Base-by-base conservation (phyloP, 2,113 vertebrate species). In the Macquaria ambigua region DNA sequence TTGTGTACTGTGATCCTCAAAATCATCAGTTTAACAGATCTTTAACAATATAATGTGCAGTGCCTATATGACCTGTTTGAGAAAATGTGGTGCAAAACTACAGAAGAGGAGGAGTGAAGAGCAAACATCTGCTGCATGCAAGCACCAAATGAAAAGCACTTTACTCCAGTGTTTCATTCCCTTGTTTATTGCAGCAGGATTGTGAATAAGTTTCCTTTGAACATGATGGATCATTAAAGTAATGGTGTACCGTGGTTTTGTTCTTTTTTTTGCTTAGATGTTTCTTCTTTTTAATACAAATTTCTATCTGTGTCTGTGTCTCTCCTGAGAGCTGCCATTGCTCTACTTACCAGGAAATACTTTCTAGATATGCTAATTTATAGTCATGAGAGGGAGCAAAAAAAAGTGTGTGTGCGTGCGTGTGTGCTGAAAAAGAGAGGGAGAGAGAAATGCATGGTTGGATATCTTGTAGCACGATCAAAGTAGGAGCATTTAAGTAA, bases 291-390 rank as follows among this genome's bases (percentile, higher is more conserved):
- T 89, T 91, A 92, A 94, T 94, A 93, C 90, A 95, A 93, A 94
- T 93, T 90, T 93, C 89, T 89, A 86, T 89, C 90, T 90, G 87
- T 89, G 86, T 90, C 87, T 90, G 84, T 50, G 80, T 67, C 89
- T 94, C 94, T 95, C 95, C 91, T 80, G 94, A 95, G 95, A 92
- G 80, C 89, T 81, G 82, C 89, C 81, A 87, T 90, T 93, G 95
- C 94, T 96, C 95, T 90, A 95, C 95, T 96, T 96, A 93, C 95
- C 83, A 95, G 93, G 93, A 96, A 94, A 93, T 93, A 92, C 93
- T 94, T 95, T 95, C 94, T 95, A 92, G 93, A 95, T 94, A 94
- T 91, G 93, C 86, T 81, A 94, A 95, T 94, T 7, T 79, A 15
- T 41, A 79, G 81, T 84, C 92, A 82, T 68, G 84, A 85, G 92